A percentile compares a stretch with the other conserved stretches of the same genome.
phyloP scores from a whole-genome alignment of 2,113 vertebrate species.

The Limnothrissa miodon region DNA sequence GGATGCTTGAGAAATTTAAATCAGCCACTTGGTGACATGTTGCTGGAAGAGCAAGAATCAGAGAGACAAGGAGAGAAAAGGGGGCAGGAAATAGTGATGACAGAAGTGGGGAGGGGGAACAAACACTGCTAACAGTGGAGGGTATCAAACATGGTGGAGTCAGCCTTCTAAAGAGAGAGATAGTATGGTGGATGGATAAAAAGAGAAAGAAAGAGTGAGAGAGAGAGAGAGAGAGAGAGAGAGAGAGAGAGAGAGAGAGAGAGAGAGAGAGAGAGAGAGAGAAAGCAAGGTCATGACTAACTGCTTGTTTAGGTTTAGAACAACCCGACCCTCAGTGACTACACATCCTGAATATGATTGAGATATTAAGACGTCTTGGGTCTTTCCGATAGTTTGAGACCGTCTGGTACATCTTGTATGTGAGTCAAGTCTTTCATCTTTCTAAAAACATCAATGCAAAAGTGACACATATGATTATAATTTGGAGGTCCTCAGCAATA shows the following conservation, averaged over 20 bases:
- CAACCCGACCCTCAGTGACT: not conserved
- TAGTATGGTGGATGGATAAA: not conserved
- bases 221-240: not conserved
- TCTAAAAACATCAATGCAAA: too few relatives aligned
- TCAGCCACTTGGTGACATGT: slow-evolving; percentile 54
- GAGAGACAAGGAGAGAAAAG: not conserved
- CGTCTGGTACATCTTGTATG: too few relatives aligned
- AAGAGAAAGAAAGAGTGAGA: not conserved
- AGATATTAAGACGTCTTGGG: too few relatives aligned
- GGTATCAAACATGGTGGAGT: slow-evolving; percentile 32
- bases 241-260: slow-evolving; percentile 17
- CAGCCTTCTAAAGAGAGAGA: slow-evolving; percentile 29
- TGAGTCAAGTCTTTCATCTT: too few relatives aligned
- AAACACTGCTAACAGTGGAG: slow-evolving; percentile 34
- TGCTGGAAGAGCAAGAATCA: slow-evolving; percentile 23
- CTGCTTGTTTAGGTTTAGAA: not conserved
- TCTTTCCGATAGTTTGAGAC: too few relatives aligned
- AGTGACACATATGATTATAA: too few relatives aligned
- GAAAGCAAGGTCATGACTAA: not conserved
- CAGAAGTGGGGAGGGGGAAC: slow-evolving; percentile 22
- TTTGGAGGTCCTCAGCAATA: too few relatives aligned
- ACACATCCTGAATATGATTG: not conserved
- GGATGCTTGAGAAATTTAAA: slow-evolving; percentile 49
- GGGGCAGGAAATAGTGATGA: slow-evolving; percentile 21
- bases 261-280: slow-evolving; percentile 15